These are phyloP conservation scores for Channa maculata DNA, from an alignment of 2,113 vertebrate genomes.

Conservation along the genomic window DNA sequence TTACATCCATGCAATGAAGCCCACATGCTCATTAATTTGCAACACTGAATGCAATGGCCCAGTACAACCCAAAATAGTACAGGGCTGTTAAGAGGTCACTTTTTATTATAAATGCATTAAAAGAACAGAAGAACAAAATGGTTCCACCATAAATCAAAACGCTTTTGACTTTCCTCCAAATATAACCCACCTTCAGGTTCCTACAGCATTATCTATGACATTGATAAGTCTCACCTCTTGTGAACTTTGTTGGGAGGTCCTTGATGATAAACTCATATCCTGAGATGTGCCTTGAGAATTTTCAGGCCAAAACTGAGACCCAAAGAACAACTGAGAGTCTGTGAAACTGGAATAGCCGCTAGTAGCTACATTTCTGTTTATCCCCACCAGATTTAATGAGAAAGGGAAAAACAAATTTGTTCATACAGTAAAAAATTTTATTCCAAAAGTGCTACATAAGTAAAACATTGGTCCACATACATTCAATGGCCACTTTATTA, in stretches of 20 bases:
- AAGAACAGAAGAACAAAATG: background rate
- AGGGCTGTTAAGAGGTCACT: background rate
- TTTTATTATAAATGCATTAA: background rate
- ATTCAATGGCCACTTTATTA: no score
- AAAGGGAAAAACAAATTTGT: conserved; percentile 21
- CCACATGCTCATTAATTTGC: background rate
- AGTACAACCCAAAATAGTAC: background rate
- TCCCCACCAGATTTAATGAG: conserved; percentile 64
- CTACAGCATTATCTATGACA: background rate
- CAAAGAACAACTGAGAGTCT: conserved; percentile 91
- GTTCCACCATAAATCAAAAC: background rate
- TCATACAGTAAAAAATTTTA: background rate
- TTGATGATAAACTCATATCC: conserved; percentile 82
- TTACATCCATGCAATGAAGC: background rate
- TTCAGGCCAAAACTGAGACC: conserved; percentile 92
- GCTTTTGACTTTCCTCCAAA: background rate
- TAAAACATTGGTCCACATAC: no score
- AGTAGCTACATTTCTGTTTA: conserved; percentile 76
- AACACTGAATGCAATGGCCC: background rate
- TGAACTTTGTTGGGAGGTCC: conserved; percentile 86
- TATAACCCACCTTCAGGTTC: background rate
- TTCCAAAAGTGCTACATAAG: no score
- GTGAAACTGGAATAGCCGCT: conserved; percentile 86
- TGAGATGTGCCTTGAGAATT: conserved; percentile 82
- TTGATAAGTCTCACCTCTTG: conserved; percentile 84